Evolutionary conservation across 2,113 vertebrate species (phyloP).

Genomic region (Nyctibius bracteatus): DNA sequence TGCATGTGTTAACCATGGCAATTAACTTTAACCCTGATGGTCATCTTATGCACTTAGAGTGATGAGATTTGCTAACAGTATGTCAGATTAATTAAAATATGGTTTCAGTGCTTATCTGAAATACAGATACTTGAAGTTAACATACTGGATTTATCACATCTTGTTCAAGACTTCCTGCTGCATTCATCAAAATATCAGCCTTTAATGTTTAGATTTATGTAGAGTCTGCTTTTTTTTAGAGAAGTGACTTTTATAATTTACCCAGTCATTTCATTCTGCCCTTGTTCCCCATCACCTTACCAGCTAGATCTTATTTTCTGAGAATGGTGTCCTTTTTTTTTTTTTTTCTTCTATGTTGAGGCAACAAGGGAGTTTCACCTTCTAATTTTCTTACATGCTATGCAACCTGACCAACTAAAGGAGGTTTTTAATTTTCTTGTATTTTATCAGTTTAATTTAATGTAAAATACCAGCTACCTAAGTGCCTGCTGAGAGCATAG

Average conservation of each 20-base stretch:
- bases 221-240: neutral
- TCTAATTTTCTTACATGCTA: neutral
- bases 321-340: neutral
- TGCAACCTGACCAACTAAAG: neutral
- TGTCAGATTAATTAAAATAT: neutral
- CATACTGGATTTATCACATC: neutral
- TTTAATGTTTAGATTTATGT: neutral
- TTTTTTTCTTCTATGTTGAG: neutral
- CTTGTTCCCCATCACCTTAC: neutral
- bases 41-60: neutral
- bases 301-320: neutral
- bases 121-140: neutral
- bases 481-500: neutral
- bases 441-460: neutral
- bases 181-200: neutral
- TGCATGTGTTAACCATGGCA: neutral
- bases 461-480: neutral
- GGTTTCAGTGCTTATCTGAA: neutral
- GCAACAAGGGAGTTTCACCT: neutral
- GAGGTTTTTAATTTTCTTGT: neutral
- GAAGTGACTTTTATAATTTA: neutral
- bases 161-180: neutral
- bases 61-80: neutral
- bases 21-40: neutral
- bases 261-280: neutral